Evolutionary conservation across 2,888 invertebrate genomes (phyloP), one percentile per base, ranked within the genome.

Genomic region (Deilephila elpenor): DNA sequence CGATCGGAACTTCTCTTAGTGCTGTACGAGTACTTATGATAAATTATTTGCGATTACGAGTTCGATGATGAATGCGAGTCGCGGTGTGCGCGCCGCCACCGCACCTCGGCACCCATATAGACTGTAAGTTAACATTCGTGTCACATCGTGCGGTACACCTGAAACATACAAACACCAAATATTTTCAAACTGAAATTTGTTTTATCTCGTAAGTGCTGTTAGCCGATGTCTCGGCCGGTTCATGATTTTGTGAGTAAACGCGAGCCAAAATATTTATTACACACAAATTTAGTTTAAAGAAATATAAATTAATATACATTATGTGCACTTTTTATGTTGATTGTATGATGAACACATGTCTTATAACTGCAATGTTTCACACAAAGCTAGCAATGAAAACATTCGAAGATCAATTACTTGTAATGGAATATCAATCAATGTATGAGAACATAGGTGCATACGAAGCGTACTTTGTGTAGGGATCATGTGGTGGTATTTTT

Each of bases 21-120:
- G 92, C 90, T 91, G 90, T 90, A 93, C 91, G 44, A 67, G 67
- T 93, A 94, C 93, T 93, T 91, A 94, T 93, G 93, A 93, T 93
- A 92, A 92, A 90, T 90, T 87, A 87, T 86, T 87, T 85, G 90
- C 90, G 91, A 89, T 89, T 89, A 86, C 88, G 85, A 90, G 88
- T 86, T 86, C 87, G 87, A 88, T 83, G 89, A 88, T 86, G 84
- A 82, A 84, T 83, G 90, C 79, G 86, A 77, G 86, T 87, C 88
- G 90, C 88, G 90, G 87, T 82, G 84, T 78, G n/a, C 56, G n/a
- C 56, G 56, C 80, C 83, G 84, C 84, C 88, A 87, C 89, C 90
- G 89, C 87, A 86, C 86, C 85, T 78, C 82, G 80, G 74, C 77
- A 74, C 81, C 85, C 81, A 78, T 85, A 81, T 89, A 91, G 87